These are phyloP conservation scores for Chouioia cunea DNA, from an alignment of 2,888 invertebrate genomes.

Conservation along the genomic window DNA sequence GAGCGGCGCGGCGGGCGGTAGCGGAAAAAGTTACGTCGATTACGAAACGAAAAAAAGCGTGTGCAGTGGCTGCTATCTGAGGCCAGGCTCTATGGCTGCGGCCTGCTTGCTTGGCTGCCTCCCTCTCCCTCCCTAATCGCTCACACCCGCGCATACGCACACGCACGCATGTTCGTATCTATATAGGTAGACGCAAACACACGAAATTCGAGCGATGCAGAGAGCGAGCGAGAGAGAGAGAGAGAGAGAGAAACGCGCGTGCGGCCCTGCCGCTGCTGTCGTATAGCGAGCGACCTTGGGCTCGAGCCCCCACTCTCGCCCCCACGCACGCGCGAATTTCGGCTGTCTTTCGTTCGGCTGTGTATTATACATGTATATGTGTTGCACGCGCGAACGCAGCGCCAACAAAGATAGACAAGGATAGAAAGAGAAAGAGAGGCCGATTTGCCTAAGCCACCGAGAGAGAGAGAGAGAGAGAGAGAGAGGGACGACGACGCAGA, in stretches of 20 bases:
- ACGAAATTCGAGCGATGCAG: too few relatives aligned
- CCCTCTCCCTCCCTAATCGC: too few relatives aligned
- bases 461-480: constrained; percentile 21
- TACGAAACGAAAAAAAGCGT: constrained; percentile 50
- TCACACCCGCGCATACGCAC: too few relatives aligned
- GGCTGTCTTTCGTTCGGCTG: constrained; percentile 40
- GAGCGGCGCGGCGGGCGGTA: neutral
- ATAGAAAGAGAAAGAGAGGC: constrained; percentile 14
- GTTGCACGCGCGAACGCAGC: too few relatives aligned
- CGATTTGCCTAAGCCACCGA: neutral
- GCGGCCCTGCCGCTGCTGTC: constrained; percentile 57
- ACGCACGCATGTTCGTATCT: too few relatives aligned
- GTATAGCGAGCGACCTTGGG: too few relatives aligned
- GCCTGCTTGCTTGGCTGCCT: too few relatives aligned
- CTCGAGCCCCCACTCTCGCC: constrained; percentile 41
- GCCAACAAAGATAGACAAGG: too few relatives aligned
- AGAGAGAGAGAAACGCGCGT: constrained; percentile 59
- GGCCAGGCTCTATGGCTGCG: too few relatives aligned
- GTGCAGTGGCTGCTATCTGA: constrained; percentile 44
- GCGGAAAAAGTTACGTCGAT: constrained; percentile 37
- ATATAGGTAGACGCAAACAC: too few relatives aligned
- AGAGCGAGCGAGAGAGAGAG: constrained; percentile 7
- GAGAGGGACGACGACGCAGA: constrained; percentile 11
- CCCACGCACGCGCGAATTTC: constrained; percentile 36
- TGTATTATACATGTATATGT: too few relatives aligned